phyloP scores from a whole-genome alignment of 2,113 vertebrate genomes.

The Prionailurus bengalensis region DNA sequence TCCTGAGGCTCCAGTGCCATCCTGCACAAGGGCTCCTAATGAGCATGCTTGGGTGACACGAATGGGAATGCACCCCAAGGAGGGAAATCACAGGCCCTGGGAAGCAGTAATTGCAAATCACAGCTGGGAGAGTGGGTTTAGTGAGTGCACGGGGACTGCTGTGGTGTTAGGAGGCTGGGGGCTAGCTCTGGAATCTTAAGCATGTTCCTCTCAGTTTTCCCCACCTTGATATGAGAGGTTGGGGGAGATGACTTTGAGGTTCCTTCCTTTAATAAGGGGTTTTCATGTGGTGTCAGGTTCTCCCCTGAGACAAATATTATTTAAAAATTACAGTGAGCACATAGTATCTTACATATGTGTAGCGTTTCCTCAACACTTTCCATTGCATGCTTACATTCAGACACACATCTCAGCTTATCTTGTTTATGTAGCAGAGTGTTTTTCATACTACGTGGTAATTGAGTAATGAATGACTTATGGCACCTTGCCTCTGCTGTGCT shows the following conservation, averaged over 20 bases:
- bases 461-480: neutral
- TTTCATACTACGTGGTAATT: neutral
- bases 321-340: neutral
- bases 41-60: rapidly evolving
- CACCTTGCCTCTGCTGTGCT: neutral
- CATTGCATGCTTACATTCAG: neutral
- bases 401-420: neutral
- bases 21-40: neutral
- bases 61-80: rapidly evolving
- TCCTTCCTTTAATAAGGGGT: neutral
- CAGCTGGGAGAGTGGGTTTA: neutral
- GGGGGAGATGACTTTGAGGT: neutral
- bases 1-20: neutral
- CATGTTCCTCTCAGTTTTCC: neutral
- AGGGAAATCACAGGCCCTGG: neutral
- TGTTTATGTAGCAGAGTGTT: neutral
- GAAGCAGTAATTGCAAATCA: neutral
- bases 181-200: neutral
- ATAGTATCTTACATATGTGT: neutral
- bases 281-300: neutral
- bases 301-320: neutral
- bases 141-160: rapidly evolving
- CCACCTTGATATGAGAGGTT: neutral
- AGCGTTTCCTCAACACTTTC: neutral
- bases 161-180: neutral